Conservation (phyloP, 2,113 vertebrate species). For the Opisthocomus hoazin region DNA sequence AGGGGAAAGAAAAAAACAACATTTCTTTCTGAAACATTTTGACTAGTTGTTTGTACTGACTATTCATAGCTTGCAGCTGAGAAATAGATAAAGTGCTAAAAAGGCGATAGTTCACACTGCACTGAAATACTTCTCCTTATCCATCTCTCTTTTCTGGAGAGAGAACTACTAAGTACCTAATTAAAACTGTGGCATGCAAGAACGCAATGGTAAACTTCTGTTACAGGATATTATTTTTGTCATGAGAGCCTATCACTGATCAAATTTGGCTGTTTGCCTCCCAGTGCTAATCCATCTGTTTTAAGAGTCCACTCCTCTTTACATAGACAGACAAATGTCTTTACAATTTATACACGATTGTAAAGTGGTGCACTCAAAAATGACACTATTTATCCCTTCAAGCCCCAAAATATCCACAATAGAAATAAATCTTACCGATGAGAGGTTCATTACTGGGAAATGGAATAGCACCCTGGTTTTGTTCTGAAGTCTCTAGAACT, state of each 20-base stretch:
- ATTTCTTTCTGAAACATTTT: neutral
- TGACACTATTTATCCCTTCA: neutral
- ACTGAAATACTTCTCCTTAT: neutral
- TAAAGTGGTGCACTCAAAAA: neutral
- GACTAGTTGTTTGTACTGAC: neutral
- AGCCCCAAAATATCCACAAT: neutral
- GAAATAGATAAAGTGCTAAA: neutral
- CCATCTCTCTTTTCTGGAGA: neutral
- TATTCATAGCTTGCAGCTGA: neutral
- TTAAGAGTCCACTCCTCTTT: neutral
- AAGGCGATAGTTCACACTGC: neutral
- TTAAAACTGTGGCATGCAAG: neutral
- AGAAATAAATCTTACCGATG: slow-evolving; percentile 69
- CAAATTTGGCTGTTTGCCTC: neutral
- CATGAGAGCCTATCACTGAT: neutral
- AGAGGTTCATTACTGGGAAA: slow-evolving; percentile 73
- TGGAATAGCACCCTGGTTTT: slow-evolving; percentile 57
- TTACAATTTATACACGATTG: neutral
- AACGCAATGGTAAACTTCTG: neutral
- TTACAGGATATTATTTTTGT: neutral
- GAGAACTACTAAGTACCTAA: neutral
- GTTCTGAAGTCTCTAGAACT: slow-evolving; percentile 67
- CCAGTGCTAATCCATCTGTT: neutral
- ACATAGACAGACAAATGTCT: neutral
- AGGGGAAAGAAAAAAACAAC: neutral